Base-by-base conservation (phyloP, 2,797 vertebrate genomes). In the Pangasius mekongensis region DNA sequence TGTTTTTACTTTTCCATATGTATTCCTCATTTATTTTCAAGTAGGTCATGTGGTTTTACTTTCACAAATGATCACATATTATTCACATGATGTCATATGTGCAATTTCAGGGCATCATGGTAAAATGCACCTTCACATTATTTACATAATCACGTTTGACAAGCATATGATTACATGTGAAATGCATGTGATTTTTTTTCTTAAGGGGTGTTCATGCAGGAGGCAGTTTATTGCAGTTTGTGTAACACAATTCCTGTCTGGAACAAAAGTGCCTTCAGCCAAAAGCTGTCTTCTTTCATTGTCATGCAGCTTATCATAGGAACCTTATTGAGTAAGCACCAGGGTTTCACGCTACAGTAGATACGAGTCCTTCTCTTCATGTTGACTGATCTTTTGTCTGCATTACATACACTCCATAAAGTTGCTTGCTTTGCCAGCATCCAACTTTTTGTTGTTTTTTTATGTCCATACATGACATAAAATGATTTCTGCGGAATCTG, bases 281-380 rank as follows among this genome's bases (percentile, higher is more conserved):
- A 60, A 84, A 89, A 77, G 39, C 62, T 90, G 67, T 82, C 69
- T 87, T 82, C 49, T 30, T 64, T 82, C 11, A n/a, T 47, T 83
- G 58, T 66, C 24, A 83, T 64, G 58, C 58, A 64, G 81, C 39
- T 47, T 83, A 83, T 82, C 56, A 62, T 27, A 64, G 58, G 58
- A 43, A 62, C 80, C 47, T 83, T 83, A 83, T 43, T 62, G 20
- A 82, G 56, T 82, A 62, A 82, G 56, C 56, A 39, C 22, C 33
- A 16, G 56, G 56, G 22, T 27, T 82, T 52, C 18, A 11, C 2
- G n/a, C 52, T 36, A 30, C 1, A 3, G 52, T 56, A 24, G 52
- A 56, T 56, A 56, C 2, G 10, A 80, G 30, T 58, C 20, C 49
- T 54, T 56, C 49, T 33, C n/a, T 56, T 78, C 49, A 33, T 60